These are phyloP conservation scores for Lymantria monacha DNA, from an alignment of 2,888 invertebrate genomes.

Conservation along the genomic window DNA sequence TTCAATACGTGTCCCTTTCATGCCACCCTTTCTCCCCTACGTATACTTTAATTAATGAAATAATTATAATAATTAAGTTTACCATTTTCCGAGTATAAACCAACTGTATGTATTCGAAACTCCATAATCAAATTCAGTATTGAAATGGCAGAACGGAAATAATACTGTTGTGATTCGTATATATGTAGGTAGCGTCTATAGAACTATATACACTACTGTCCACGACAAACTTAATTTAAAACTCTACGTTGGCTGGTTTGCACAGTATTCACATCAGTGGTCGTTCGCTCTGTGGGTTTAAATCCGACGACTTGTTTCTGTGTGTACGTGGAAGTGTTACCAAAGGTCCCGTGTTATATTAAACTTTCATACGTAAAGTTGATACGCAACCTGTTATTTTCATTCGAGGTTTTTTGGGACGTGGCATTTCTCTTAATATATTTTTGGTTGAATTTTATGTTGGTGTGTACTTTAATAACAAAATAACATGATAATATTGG, in stretches of 20 bases:
- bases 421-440: neutral
- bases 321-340: neutral
- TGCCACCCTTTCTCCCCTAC: too few relatives aligned
- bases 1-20: too few relatives aligned
- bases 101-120: too few relatives aligned
- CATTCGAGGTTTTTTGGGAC: neutral
- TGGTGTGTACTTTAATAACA: too few relatives aligned
- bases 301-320: slow-evolving; percentile 1
- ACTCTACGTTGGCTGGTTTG: slow-evolving; percentile 8
- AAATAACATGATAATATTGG: too few relatives aligned
- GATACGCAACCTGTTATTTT: slow-evolving; percentile 1
- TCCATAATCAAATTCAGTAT: neutral
- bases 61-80: too few relatives aligned
- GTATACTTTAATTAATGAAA: too few relatives aligned
- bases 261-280: slow-evolving; percentile 4
- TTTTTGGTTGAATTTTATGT: too few relatives aligned
- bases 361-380: slow-evolving; percentile 9
- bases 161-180: slow-evolving; percentile 13
- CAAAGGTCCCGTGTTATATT: neutral
- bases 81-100: too few relatives aligned
- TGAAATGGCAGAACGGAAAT: neutral
- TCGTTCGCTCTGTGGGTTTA: slow-evolving; percentile 3
- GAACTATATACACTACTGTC: slow-evolving; percentile 5
- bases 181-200: slow-evolving; percentile 1
- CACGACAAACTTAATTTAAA: slow-evolving; percentile 27